phyloP scores from a whole-genome alignment of 2,113 vertebrate genomes.

The Oncorhynchus nerka region DNA sequence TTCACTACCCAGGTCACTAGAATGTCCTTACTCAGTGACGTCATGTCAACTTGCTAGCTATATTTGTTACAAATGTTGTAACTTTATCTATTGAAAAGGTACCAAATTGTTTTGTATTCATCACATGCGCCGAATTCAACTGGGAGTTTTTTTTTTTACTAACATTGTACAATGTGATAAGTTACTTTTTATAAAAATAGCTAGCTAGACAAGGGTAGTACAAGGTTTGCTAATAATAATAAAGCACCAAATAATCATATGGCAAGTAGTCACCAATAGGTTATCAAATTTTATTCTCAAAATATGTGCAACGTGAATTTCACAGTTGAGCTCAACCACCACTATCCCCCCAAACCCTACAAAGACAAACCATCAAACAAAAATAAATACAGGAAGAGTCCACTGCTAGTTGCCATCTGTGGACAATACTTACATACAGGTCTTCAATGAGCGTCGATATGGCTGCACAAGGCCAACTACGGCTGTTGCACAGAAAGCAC shows the following conservation, averaged over 20 bases:
- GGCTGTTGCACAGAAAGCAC: slow-evolving; percentile 39
- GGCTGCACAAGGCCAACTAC: slow-evolving; percentile 11
- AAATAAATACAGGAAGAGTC: slow-evolving; percentile 28
- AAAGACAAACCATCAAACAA: slow-evolving; percentile 50
- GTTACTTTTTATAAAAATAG: too few relatives aligned
- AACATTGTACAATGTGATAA: not conserved
- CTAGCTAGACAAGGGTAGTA: too few relatives aligned
- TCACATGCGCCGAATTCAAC: too few relatives aligned
- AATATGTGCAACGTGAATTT: slow-evolving; percentile 82
- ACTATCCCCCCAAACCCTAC: slow-evolving; percentile 59
- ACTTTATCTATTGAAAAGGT: not conserved
- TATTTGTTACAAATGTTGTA: not conserved
- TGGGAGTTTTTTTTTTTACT: too few relatives aligned
- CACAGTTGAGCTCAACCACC: slow-evolving; percentile 79
- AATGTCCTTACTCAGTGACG: too few relatives aligned
- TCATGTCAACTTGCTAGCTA: too few relatives aligned
- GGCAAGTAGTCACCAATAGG: not conserved
- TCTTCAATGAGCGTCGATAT: slow-evolving; percentile 27
- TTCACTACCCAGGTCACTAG: too few relatives aligned
- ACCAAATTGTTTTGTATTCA: too few relatives aligned
- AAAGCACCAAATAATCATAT: too few relatives aligned
- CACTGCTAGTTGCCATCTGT: slow-evolving; percentile 33
- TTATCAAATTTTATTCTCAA: slow-evolving; percentile 76
- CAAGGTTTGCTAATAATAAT: too few relatives aligned
- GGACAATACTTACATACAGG: slow-evolving; percentile 28